A percentile compares a stretch with the other conserved stretches of the same genome.
These are phyloP conservation scores for Lophotriccus pileatus DNA, from an alignment of 2,797 vertebrate species.

Conservation along the genomic window DNA sequence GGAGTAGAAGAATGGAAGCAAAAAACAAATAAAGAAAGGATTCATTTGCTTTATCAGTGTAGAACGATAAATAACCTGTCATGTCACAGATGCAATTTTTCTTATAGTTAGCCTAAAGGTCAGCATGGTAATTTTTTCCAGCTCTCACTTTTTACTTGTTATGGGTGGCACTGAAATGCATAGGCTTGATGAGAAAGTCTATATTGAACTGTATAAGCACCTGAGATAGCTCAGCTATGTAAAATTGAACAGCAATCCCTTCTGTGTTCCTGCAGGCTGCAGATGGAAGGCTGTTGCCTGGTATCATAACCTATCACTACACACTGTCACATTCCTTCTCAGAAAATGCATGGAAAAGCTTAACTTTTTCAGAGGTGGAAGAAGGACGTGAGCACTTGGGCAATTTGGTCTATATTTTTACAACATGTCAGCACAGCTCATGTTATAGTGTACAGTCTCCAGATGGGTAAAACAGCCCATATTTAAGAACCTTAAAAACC, in stretches of 20 bases:
- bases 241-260: background rate
- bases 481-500: background rate
- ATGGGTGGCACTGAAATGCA: background rate
- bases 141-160: background rate
- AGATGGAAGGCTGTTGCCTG: background rate
- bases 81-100: background rate
- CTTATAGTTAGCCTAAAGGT: background rate
- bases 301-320: background rate
- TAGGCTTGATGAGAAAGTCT: background rate
- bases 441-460: background rate
- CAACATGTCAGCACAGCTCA: background rate
- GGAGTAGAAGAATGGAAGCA: fast-evolving
- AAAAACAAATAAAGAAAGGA: background rate
- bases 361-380: background rate
- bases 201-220: background rate
- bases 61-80: background rate
- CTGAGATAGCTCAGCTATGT: background rate
- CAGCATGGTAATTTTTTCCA: background rate
- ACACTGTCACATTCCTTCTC: background rate
- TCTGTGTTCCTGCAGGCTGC: background rate
- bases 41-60: background rate
- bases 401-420: background rate
- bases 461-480: background rate
- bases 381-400: background rate
- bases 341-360: background rate